Base-by-base conservation (phyloP, 2,888 invertebrate genomes). In the Microplitis manilae region DNA sequence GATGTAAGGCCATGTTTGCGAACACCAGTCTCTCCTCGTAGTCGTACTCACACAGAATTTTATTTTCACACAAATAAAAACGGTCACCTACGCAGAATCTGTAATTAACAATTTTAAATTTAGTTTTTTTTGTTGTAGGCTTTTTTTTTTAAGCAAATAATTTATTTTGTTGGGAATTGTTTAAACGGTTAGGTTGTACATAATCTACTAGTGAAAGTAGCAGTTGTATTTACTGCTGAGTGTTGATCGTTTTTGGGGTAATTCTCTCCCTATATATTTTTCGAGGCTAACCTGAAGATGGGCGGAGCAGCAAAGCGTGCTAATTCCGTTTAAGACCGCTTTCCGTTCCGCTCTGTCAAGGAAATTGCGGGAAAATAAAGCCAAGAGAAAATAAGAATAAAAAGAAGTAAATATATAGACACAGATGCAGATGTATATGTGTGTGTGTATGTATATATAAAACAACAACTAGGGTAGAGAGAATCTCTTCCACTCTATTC, bases 21-120 rank as follows among this genome's bases (percentile, higher is more conserved):
- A 97, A 97, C 86, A 97, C 95, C 90, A 96, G 93, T 85, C 97
- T 91, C 90, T 97, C 97, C 88, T 97, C 97, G 90, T 97, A 97
- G 91, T 97, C 97, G 91, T 96, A 96, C 90, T 97, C 97, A 92
- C 97, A 97, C 68, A 97, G 93, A 85, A 97, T 97, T 92, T 96
- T 96, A 92, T 97, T 97, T 91, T 97, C 97, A 90, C 96, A 96
- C 86, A 97, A 92, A 91, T 97, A 97, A 91, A 97, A 97, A 87
- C 96, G 93, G 90, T 97, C 97, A 39, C 97, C 97, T 69, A 97
- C 97, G 91, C 97, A 97, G 92, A 97, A 97, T 93, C 97, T 97
- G 91, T 13, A 87, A 50, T 65, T 1, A 65, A 20, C 30, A 30
- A 30, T 8, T 65, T 30, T 30, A 2, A 30, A 30, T 20, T 20